A percentile compares a stretch with the other conserved stretches of the same genome.
phyloP scores from a whole-genome alignment of 2,888 invertebrate genomes.

The Epirrita christyi region DNA sequence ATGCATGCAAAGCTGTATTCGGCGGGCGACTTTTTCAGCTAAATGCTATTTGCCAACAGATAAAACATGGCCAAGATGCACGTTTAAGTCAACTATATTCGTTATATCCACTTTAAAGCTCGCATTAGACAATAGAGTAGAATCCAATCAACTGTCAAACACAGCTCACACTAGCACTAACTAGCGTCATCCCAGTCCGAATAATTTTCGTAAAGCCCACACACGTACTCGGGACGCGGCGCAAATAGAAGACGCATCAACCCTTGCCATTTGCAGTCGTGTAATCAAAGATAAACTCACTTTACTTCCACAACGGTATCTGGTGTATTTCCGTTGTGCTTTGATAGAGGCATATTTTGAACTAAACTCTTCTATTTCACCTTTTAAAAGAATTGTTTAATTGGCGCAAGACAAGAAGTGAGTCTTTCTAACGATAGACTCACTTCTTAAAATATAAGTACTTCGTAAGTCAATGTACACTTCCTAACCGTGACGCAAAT shows the following conservation, averaged over 20 bases:
- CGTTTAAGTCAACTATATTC: no score
- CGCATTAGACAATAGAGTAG: conserved; percentile 12
- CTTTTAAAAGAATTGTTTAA: neutral
- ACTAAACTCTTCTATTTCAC: no score
- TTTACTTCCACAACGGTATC: neutral
- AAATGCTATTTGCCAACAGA: no score
- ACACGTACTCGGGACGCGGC: neutral
- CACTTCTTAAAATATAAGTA: no score
- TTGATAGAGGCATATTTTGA: neutral
- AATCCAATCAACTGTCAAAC: conserved; percentile 13
- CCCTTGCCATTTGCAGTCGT: neutral
- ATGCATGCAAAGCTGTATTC: no score
- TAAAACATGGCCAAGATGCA: no score
- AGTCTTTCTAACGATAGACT: no score
- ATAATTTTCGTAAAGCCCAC: conserved; percentile 17
- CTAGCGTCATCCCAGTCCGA: conserved; percentile 1
- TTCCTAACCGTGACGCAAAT: neutral
- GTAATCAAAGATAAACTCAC: conserved; percentile 5
- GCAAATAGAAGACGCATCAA: conserved; percentile 21
- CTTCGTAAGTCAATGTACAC: neutral
- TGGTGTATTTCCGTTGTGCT: neutral
- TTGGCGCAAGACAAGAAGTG: neutral
- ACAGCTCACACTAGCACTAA: conserved; percentile 1
- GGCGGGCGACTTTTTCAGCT: no score
- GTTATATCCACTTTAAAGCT: neutral